Evolutionary conservation across 1,140 invertebrate species (phyloP), one percentile per base, ranked within the genome.

Genomic region (Drosophila triauraria): DNA sequence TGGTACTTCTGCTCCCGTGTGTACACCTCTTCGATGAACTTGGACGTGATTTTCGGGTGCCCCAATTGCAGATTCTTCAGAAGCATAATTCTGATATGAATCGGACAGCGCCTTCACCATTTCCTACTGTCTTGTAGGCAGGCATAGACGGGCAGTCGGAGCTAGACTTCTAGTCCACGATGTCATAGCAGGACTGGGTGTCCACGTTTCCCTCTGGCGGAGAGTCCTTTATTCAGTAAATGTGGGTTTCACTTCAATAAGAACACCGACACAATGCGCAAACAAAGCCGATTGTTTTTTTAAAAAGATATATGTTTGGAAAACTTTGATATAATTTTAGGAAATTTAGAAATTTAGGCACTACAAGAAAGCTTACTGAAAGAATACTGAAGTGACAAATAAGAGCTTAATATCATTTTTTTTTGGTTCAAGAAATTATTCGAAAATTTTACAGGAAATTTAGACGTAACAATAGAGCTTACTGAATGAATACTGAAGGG

Each of bases 11-110:
- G 96, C 94, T 99, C 99, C 17, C 99, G 94, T 25, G 96, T 95
- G 93, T 99, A 98, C 30, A 99, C 92, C 92, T 99, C 98, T 84
- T 97, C 95, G 91, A 98, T 99, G 93, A 99, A 99, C 91, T 98
- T 95, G 1, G 97, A 96, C 93, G 99, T 98, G 43, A 99, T 95
- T 80, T 98, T 95, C 2, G 97, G 96, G 38, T 96, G 95, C 74
- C 98, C 95, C 70, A 98, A 93, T 93, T 99, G 99, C 4, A 99
- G 92, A 87, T 98, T 97, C 93, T 99, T 99, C 50, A 99, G 93
- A 12, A 97, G 98, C 85, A 97, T 96, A 30, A 99, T 95, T 80
- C 98, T 95, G 74, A 96, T 95, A 90, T 97, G 96, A 2, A 99
- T 96, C 38, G 95, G 93, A 40, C 69, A 98, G 93, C 59, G 87